phyloP scores from a whole-genome alignment of 2,797 vertebrate species.

The Pantherophis alleghaniensis region DNA sequence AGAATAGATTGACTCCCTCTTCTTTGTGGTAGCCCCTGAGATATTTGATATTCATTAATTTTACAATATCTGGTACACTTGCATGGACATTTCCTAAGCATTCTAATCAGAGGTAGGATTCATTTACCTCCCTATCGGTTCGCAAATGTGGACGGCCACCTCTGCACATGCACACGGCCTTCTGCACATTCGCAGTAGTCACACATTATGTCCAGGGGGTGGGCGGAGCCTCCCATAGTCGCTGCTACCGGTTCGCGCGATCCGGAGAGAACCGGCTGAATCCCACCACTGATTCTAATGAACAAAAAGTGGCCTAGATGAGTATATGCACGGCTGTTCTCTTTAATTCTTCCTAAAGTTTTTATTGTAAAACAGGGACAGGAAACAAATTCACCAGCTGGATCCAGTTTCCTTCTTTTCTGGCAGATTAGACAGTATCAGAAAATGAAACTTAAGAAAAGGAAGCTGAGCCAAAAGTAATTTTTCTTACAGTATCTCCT shows the following conservation, averaged over 20 bases:
- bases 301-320: neutral
- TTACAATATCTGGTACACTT: neutral
- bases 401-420: neutral
- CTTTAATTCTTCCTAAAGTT: neutral
- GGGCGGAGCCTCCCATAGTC: no score
- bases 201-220: no score
- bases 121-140: no score
- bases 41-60: neutral
- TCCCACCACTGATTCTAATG: neutral
- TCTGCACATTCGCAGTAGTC: no score
- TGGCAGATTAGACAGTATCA: neutral
- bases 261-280: no score
- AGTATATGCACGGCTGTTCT: neutral
- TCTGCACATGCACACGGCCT: no score
- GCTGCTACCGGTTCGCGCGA: fast-evolving
- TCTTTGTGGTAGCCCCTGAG: no score
- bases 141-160: no score
- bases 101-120: no score
- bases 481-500: neutral
- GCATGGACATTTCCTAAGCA: neutral
- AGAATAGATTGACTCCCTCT: no score
- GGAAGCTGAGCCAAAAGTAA: neutral
- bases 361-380: neutral
- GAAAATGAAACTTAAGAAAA: neutral
- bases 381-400: neutral